Evolutionary conservation across 2,113 vertebrate genomes (phyloP).

Genomic region (Phalacrocorax carbo): DNA sequence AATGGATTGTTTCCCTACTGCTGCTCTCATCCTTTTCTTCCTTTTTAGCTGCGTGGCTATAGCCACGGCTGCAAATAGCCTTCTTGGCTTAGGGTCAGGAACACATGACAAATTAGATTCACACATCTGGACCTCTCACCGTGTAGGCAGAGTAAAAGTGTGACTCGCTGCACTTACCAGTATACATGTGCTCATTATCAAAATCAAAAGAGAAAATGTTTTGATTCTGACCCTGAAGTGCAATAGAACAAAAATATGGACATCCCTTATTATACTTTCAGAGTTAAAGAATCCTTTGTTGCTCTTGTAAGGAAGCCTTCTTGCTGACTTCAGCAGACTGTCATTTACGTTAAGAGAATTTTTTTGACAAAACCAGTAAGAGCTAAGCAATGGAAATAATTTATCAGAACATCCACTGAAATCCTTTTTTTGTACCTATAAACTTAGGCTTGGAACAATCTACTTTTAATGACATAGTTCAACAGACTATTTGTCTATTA

Average conservation of each 20-base stretch:
- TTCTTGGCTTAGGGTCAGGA: not conserved
- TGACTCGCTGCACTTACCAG: not conserved
- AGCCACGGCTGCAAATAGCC: not conserved
- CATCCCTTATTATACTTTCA: not conserved
- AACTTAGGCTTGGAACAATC: not conserved
- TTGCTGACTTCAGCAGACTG: not conserved
- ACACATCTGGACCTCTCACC: not conserved
- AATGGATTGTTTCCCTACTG: not conserved
- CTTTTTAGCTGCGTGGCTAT: fast-evolving
- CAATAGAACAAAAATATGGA: not conserved
- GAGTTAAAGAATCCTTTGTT: not conserved
- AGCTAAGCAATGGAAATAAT: not conserved
- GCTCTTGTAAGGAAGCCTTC: not conserved
- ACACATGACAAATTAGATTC: not conserved
- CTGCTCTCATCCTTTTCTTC: not conserved
- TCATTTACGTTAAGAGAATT: not conserved
- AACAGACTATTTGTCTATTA: not conserved
- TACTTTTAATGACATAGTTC: not conserved
- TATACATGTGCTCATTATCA: not conserved
- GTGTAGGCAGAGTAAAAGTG: not conserved
- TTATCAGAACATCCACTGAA: not conserved
- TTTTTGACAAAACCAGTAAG: not conserved
- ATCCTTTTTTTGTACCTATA: not conserved
- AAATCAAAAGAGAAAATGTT: not conserved
- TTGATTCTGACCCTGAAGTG: not conserved